Base-by-base conservation (phyloP, 1,140 invertebrate genomes). In the Drosophila eugracilis region DNA sequence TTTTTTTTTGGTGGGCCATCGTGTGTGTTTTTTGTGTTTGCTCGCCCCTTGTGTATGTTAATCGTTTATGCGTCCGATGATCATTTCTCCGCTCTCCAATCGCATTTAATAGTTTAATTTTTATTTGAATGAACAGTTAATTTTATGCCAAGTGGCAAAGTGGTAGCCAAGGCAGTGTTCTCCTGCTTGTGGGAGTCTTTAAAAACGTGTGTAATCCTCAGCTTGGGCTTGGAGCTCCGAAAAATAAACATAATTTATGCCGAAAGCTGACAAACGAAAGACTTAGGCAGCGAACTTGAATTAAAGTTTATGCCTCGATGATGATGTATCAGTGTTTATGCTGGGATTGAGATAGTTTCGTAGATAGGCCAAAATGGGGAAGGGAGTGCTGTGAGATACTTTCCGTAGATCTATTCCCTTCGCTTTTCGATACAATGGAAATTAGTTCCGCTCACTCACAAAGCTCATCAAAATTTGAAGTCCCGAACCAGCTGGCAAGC, bases 41-140 rank as follows among this genome's bases (percentile, higher is more conserved):
- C 19, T 19, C 41, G 39, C 50, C 19, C 12, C 30, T 60, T 66
- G 34, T 73, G 81, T 86, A 77, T 85, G 81, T 85, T 85, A 85
- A 85, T 88, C 83, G 83, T 89, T 86, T 86, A 88, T 83, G 78
- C 66, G 74, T 39, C 55, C 81, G 6, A 78, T 83, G 81, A 60
- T 62, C 53, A 78, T 79, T 77, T 85, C 74, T 78, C 34, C 49
- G 17, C 55, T 32, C 47, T 36, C n/a, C 45, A 44, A 50, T 24
- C 10, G 24, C 49, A 75, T 81, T 86, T 57, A 83, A 88, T 88
- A 78, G 83, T 88, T 83, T 88, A 89, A 89, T 88, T 86, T 86
- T 88, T 86, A 83, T 88, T 78, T 70, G 84, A 73, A 88, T 89
- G 66, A 88, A 89, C 83, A 89, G 83, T 89, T 83, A 75, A 88